Base-by-base conservation (phyloP, 1,140 invertebrate genomes). In the Ephestia elutella region DNA sequence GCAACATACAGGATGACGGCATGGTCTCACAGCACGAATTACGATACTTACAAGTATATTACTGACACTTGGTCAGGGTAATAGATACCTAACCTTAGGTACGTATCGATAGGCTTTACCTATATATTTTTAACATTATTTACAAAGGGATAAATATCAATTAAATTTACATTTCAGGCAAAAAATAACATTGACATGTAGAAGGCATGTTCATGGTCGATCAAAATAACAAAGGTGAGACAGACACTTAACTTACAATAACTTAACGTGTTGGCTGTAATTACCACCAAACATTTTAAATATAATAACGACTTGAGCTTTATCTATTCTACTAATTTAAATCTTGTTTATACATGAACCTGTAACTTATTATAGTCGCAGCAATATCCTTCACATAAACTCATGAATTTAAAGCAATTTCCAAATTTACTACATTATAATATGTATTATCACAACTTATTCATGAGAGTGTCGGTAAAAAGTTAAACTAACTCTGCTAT, bases 141-240 rank as follows among this genome's bases (percentile, higher is more conserved):
- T 70, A 70, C 68, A 70, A 60, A 57, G 38, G 28, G 60, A 58
- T 20, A 59, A 53, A 48, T 49, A 65, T 50, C 38, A 54, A 50
- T 51, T 62, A 49, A 25, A 55, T 32, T 32, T 63, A 67, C 54
- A 53, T 38, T 58, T 61, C 63, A 63, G 64, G 71, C 68, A 69
- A 74, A 71, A 18, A 65, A 71, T 68, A 62, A 67, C 21, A 63
- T 67, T 59, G 49, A 71, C 44, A 59, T 66, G 62, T 80, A 73
- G 65, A 83, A 83, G 82, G 82, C 82, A 85, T 82, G 71, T 85
- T 83, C 80, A 71, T 79, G 82, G 78, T 77, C 66, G 60, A 70
- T 62, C 59, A 66, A 69, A 59, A 70, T 59, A 65, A 61, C 38
- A 63, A 25, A 20, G 50, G 56, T 53, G 60, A 56, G 44, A 56